Conservation (phyloP, 2,888 invertebrate genomes). For the Acleris emargana region DNA sequence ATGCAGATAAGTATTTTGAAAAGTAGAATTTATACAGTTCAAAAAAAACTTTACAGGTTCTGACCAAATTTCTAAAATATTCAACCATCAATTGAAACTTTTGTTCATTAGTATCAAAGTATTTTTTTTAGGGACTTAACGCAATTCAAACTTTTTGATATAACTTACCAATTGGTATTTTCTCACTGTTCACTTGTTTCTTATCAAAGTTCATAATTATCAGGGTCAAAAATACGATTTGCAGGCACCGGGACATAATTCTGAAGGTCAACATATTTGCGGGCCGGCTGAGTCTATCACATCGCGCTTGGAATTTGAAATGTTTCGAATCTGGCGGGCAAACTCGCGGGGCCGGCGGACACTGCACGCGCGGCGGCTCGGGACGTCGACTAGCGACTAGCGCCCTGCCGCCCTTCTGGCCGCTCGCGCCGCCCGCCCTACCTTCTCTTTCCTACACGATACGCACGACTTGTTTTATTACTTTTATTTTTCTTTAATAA, state of each 20-base stretch:
- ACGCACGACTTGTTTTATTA: constrained; percentile 74
- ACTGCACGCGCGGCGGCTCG: constrained; percentile 15
- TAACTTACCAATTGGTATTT: constrained; percentile 64
- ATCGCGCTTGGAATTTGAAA: constrained; percentile 14
- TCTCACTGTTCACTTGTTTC: constrained; percentile 49
- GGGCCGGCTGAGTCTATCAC: constrained; percentile 21
- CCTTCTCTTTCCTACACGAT: constrained; percentile 43
- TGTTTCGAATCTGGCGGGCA: constrained; percentile 19
- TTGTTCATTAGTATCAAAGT: too few relatives aligned
- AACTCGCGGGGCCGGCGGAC: constrained; percentile 12
- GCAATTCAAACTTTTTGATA: not conserved
- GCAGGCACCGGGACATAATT: constrained; percentile 51
- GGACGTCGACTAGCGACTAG: constrained; percentile 34
- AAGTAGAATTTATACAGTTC: too few relatives aligned
- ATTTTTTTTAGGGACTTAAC: too few relatives aligned
- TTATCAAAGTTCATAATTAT: constrained; percentile 55
- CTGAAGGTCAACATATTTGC: constrained; percentile 51
- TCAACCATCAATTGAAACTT: too few relatives aligned
- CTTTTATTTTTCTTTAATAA: constrained; percentile 80
- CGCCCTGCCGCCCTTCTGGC: constrained; percentile 31
- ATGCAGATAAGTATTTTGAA: too few relatives aligned
- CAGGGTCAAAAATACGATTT: constrained; percentile 55
- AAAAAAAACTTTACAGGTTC: too few relatives aligned
- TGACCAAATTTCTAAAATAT: too few relatives aligned
- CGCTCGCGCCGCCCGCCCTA: constrained; percentile 28